These are phyloP conservation scores for Pterophyllum scalare DNA, from an alignment of 2,113 vertebrate genomes.

Conservation along the genomic window DNA sequence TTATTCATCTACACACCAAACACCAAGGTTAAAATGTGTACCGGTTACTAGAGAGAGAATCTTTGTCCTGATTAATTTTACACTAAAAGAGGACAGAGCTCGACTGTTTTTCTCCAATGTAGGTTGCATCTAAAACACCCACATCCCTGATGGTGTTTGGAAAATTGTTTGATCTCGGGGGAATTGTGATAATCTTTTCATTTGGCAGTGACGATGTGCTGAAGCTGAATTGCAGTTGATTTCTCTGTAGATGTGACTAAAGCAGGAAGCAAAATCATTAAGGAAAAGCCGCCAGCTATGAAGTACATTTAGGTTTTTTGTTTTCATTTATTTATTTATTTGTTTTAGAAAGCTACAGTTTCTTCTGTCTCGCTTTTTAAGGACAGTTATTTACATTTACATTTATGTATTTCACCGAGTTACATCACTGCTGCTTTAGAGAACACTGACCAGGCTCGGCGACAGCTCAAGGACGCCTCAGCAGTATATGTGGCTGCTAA, in stretches of 20 bases:
- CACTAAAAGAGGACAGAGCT: neutral
- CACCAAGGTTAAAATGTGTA: neutral
- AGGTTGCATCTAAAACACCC: slow-evolving; percentile 32
- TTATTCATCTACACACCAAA: slow-evolving; percentile 24
- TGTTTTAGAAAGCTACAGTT: neutral
- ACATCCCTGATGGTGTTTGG: slow-evolving; percentile 31
- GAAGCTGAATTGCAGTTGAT: slow-evolving; percentile 2
- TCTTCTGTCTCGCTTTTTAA: neutral
- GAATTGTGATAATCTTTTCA: slow-evolving; percentile 47
- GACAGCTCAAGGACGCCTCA: neutral
- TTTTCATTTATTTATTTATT: neutral
- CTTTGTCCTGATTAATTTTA: slow-evolving; percentile 13
- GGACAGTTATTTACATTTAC: neutral
- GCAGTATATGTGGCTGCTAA: neutral
- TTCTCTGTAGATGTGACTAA: slow-evolving; percentile 32
- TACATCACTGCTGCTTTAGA: neutral
- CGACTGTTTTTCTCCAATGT: neutral
- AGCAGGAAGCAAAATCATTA: neutral
- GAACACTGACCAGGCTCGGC: neutral
- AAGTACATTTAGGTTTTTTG: neutral
- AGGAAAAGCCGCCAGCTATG: neutral
- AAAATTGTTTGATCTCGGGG: slow-evolving; percentile 27
- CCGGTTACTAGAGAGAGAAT: neutral
- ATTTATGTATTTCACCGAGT: neutral
- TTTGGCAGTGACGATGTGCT: slow-evolving; percentile 39